These are phyloP conservation scores for Ditylenchus dipsaci DNA, from an alignment of 1,140 invertebrate genomes.

Conservation along the genomic window DNA sequence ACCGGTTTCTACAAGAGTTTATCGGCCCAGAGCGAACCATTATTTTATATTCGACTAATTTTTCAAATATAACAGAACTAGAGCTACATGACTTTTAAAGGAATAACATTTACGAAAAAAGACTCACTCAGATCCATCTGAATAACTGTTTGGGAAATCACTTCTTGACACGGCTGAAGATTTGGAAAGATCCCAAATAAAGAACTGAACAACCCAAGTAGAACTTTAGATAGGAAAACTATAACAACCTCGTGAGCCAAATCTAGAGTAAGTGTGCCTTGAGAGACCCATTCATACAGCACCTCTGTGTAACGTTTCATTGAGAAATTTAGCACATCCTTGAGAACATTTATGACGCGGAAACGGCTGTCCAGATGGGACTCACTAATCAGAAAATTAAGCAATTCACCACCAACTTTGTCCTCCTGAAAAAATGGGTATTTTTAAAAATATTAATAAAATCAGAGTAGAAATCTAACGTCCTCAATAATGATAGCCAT, in stretches of 20 bases:
- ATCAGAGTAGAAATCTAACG: slow-evolving; percentile 7
- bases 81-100: background rate
- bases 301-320: slow-evolving; percentile 21
- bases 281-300: slow-evolving; percentile 31
- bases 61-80: background rate
- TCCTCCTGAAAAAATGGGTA: slow-evolving; percentile 11
- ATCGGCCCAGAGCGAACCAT: no score
- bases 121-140: slow-evolving; percentile 8
- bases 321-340: slow-evolving; percentile 25
- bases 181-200: slow-evolving; percentile 30
- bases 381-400: slow-evolving; percentile 24
- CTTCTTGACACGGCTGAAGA: slow-evolving; percentile 4
- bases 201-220: slow-evolving; percentile 21
- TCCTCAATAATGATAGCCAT: slow-evolving; percentile 20
- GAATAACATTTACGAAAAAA: background rate
- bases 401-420: slow-evolving; percentile 23
- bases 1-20: no score
- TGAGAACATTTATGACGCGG: slow-evolving; percentile 2
- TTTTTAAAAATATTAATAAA: background rate
- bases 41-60: no score
- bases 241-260: slow-evolving; percentile 24
- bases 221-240: background rate
- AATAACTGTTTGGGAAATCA: slow-evolving; percentile 12
- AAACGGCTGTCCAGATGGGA: background rate
- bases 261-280: slow-evolving; percentile 23